phyloP scores from a whole-genome alignment of 2,888 invertebrate genomes.

The Perdita meconis region DNA sequence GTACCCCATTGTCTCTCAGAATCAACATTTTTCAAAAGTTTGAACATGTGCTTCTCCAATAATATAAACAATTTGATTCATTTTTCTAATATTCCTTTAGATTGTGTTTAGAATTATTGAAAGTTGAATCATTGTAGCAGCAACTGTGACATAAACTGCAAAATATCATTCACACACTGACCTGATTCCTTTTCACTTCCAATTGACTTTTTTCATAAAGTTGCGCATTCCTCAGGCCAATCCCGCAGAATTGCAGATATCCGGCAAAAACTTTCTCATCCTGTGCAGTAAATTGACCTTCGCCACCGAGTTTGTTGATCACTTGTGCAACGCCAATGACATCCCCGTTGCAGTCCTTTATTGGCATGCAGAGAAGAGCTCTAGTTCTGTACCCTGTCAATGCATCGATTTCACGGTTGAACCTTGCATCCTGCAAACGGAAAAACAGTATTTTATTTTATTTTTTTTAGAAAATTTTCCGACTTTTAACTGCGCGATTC shows the following conservation, averaged over 20 bases:
- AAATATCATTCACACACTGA: constrained; percentile 69
- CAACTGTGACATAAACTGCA: neutral
- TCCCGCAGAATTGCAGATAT: constrained; percentile 98
- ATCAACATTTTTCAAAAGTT: too few species aligned
- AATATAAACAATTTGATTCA: too few species aligned
- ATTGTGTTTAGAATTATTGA: neutral
- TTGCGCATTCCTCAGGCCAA: constrained; percentile 97
- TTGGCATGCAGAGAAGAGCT: constrained; percentile 97
- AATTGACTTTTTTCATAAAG: constrained; percentile 97
- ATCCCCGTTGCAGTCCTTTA: constrained; percentile 96
- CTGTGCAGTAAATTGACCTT: constrained; percentile 92
- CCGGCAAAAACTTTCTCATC: constrained; percentile 97
- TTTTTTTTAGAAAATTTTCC: neutral
- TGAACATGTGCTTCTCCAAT: too few species aligned
- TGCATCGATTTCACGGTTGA: constrained; percentile 97
- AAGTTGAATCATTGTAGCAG: neutral
- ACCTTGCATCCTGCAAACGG: constrained; percentile 90
- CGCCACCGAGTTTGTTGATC: constrained; percentile 93
- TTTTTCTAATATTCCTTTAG: too few species aligned
- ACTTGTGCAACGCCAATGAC: constrained; percentile 99
- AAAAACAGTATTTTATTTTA: too few species aligned
- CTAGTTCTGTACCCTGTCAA: constrained; percentile 96
- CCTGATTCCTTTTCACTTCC: constrained; percentile 97
- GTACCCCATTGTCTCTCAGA: too few species aligned
- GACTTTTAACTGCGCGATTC: neutral